phyloP scores from a whole-genome alignment of 2,888 invertebrate species.

The Choristoneura rosaceana region DNA sequence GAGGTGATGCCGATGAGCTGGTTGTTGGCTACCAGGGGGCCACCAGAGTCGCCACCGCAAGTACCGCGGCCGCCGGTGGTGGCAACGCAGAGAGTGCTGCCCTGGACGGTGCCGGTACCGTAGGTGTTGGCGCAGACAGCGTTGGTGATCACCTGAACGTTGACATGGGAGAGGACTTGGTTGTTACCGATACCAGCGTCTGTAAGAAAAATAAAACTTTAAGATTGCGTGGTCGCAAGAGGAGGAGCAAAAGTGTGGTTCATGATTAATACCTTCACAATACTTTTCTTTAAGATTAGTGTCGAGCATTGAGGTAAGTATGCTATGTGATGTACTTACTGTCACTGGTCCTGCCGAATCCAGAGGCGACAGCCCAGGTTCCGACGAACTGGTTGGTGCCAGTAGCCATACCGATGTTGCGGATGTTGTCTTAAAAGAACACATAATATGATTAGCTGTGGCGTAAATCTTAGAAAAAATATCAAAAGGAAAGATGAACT shows the following conservation, averaged over 20 bases:
- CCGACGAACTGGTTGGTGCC: slow-evolving; percentile 46
- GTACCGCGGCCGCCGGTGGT: slow-evolving; percentile 40
- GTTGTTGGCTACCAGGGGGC: slow-evolving; percentile 37
- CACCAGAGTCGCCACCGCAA: slow-evolving; percentile 45
- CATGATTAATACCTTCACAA: not conserved
- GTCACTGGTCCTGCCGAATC: slow-evolving; percentile 58
- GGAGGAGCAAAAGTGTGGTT: not conserved
- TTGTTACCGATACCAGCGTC: slow-evolving; percentile 50
- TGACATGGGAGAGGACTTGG: slow-evolving; percentile 62
- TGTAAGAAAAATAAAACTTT: slow-evolving; percentile 31
- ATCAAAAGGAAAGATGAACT: not conserved
- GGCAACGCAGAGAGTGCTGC: slow-evolving; percentile 40
- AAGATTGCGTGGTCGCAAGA: slow-evolving; percentile 11
- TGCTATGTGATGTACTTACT: slow-evolving; percentile 46
- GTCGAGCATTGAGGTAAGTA: not conserved
- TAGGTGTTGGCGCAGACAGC: slow-evolving; percentile 40
- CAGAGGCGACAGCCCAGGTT: slow-evolving; percentile 50
- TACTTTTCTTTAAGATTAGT: no score
- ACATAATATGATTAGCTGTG: not conserved
- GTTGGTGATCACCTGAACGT: slow-evolving; percentile 55
- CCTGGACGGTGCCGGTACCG: slow-evolving; percentile 9
- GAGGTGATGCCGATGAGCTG: slow-evolving; percentile 61
- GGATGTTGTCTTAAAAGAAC: slow-evolving; percentile 39
- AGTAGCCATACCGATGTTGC: slow-evolving; percentile 48
- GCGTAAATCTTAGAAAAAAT: not conserved